These are phyloP conservation scores for Nasua narica DNA, from an alignment of 2,797 vertebrate species.

Conservation along the genomic window DNA sequence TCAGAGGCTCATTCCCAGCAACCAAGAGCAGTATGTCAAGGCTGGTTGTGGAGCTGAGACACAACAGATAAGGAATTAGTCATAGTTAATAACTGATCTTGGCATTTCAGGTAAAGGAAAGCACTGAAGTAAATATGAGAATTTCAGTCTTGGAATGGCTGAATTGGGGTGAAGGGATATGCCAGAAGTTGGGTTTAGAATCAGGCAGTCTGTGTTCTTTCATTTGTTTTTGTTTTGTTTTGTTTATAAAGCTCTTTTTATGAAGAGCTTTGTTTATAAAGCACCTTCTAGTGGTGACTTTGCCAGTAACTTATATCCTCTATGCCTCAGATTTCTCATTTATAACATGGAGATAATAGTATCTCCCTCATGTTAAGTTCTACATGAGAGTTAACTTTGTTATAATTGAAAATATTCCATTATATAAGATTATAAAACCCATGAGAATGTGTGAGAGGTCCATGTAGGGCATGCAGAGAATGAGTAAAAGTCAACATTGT, in stretches of 20 bases:
- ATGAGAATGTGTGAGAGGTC: background rate
- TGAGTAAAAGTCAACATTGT: background rate
- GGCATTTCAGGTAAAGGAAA: background rate
- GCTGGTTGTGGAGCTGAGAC: background rate
- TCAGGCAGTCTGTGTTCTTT: background rate
- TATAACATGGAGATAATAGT: background rate
- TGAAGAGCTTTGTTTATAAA: background rate
- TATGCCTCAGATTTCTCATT: background rate
- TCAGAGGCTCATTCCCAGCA: too few species aligned
- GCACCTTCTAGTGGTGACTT: background rate
- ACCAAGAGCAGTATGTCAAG: background rate
- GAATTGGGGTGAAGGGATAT: background rate
- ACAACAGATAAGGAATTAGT: background rate
- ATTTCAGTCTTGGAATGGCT: background rate
- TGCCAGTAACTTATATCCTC: background rate
- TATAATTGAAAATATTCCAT: background rate
- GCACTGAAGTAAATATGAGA: background rate
- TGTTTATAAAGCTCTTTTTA: background rate
- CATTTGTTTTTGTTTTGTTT: background rate
- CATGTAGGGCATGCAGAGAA: background rate
- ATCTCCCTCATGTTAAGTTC: background rate
- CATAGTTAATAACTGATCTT: background rate
- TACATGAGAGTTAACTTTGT: background rate
- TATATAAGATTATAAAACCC: background rate
- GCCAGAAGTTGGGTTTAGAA: background rate